These are phyloP conservation scores for Gerris buenoi DNA, from an alignment of 1,140 invertebrate genomes.

Conservation along the genomic window DNA sequence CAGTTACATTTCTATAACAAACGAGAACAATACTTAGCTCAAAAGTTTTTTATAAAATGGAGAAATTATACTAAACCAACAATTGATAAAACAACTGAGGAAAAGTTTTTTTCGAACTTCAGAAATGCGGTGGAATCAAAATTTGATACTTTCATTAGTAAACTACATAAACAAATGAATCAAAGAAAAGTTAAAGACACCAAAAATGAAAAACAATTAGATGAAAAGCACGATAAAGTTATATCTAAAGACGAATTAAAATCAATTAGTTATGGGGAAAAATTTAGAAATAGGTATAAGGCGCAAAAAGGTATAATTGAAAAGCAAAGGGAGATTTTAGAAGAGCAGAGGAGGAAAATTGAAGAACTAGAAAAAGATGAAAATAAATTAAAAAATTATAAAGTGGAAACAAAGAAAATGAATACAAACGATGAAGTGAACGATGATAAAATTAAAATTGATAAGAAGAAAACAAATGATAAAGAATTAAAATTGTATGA, in stretches of 20 bases:
- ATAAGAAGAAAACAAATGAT: no score
- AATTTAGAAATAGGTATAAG: background rate
- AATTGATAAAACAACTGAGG: background rate
- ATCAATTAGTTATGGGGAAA: background rate
- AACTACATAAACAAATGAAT: background rate
- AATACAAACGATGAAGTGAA: no score
- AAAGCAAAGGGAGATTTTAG: background rate
- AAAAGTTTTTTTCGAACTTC: no score
- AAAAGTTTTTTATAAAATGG: background rate
- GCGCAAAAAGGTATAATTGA: conserved; percentile 3
- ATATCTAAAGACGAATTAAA: no score
- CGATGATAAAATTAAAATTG: no score
- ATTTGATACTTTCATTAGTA: background rate
- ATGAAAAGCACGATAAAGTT: no score
- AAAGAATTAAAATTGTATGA: no score
- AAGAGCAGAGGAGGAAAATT: background rate
- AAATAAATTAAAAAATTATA: background rate
- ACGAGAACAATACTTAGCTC: background rate
- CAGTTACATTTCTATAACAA: background rate
- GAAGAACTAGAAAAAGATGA: background rate
- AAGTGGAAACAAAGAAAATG: background rate
- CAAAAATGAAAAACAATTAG: background rate
- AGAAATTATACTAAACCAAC: background rate
- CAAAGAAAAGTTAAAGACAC: background rate
- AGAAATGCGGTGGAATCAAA: background rate